Evolutionary conservation across 1,140 invertebrate species (phyloP).

Genomic region (Drosophila bocqueti): DNA sequence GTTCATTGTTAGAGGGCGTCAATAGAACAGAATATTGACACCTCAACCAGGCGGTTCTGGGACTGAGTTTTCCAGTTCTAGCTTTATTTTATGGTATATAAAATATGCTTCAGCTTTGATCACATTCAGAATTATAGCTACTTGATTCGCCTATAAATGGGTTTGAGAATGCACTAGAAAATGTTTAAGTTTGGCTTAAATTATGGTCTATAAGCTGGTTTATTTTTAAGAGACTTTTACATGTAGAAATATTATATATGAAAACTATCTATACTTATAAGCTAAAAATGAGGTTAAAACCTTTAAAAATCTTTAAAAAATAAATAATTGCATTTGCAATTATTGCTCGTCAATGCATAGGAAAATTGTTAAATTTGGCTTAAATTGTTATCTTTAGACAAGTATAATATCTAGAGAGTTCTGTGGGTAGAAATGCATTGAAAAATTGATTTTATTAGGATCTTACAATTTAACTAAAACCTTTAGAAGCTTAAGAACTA

Average conservation of each 20-base stretch:
- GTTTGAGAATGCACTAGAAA: neutral
- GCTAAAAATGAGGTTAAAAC: neutral
- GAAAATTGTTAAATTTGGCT: too few relatives aligned
- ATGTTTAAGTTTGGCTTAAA: neutral
- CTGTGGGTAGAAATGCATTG: too few relatives aligned
- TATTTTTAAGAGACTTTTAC: too few relatives aligned
- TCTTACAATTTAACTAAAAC: too few relatives aligned
- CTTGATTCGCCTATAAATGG: slow-evolving; percentile 11
- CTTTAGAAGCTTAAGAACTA: neutral
- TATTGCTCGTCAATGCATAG: too few relatives aligned
- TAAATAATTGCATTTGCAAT: too few relatives aligned
- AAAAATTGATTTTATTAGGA: too few relatives aligned
- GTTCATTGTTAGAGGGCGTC: slow-evolving; percentile 62
- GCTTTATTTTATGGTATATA: slow-evolving; percentile 6
- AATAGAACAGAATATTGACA: slow-evolving; percentile 69
- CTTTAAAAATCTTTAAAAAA: too few relatives aligned
- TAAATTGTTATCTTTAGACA: too few relatives aligned
- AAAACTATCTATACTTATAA: too few relatives aligned
- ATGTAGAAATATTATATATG: too few relatives aligned
- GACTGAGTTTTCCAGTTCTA: slow-evolving; percentile 5
- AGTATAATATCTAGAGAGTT: too few relatives aligned
- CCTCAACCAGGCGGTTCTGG: slow-evolving; percentile 18
- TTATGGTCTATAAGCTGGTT: neutral
- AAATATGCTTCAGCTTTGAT: neutral
- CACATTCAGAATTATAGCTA: slow-evolving; percentile 14